Evolutionary conservation across 2,113 vertebrate genomes (phyloP).

Genomic region (Dipodomys spectabilis): DNA sequence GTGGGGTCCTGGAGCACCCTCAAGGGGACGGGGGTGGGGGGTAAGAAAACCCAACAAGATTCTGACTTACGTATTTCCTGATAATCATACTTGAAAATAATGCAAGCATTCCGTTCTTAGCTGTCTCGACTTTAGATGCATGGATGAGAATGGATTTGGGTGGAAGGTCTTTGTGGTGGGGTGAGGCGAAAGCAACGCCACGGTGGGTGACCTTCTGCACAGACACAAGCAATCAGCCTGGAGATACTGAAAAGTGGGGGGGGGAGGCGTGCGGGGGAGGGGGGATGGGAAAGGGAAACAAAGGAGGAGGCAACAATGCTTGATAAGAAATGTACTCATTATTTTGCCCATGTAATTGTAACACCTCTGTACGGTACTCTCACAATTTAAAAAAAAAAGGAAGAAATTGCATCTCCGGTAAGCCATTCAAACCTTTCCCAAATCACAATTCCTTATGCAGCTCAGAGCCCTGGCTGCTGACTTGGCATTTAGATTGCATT

Average conservation of each 20-base stretch:
- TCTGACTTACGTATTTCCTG: not conserved
- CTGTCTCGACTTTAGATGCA: not conserved
- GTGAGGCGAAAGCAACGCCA: not conserved
- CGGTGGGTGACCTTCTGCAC: not conserved
- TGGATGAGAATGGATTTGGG: not conserved
- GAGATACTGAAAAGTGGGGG: not conserved
- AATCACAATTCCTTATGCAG: not conserved
- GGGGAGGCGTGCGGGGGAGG: no score
- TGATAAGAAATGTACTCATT: no score
- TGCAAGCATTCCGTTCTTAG: not conserved
- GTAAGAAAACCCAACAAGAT: not conserved
- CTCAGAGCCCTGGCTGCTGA: not conserved
- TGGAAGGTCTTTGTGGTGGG: not conserved
- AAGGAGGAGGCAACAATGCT: no score
- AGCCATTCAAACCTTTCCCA: not conserved
- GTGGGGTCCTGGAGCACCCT: not conserved
- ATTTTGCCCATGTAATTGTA: no score
- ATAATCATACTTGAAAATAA: constrained; percentile 20
- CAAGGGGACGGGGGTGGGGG: not conserved
- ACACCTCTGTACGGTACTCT: no score
- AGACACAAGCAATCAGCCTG: not conserved
- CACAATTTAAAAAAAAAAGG: no score
- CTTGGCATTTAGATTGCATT: not conserved
- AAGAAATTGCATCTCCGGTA: not conserved
- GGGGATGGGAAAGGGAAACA: no score